These are phyloP conservation scores for Caradrina clavipalpis DNA, from an alignment of 2,888 invertebrate species.

Conservation along the genomic window DNA sequence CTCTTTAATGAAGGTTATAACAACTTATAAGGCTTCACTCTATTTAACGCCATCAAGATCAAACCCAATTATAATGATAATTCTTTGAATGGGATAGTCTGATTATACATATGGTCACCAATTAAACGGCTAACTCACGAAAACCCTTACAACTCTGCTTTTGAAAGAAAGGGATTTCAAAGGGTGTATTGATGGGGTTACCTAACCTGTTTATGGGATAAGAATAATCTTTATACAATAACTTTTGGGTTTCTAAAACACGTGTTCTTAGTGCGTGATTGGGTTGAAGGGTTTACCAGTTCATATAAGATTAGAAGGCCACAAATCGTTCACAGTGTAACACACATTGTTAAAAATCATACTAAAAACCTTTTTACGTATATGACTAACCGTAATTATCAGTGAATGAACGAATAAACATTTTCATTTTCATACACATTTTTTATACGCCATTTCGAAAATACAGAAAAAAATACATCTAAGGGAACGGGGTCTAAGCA, in stretches of 20 bases:
- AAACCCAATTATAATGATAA: neutral
- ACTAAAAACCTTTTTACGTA: no score
- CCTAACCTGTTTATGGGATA: neutral
- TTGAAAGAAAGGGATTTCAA: neutral
- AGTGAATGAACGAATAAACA: neutral
- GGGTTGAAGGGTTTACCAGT: neutral
- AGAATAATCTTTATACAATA: slow-evolving; percentile 1
- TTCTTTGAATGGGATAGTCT: neutral
- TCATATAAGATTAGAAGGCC: no score
- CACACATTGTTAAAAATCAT: no score
- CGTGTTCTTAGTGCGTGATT: no score
- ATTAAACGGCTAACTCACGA: no score
- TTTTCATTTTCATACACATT: neutral
- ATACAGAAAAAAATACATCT: no score
- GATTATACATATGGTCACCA: neutral
- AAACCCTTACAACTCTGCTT: neutral
- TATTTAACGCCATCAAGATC: neutral
- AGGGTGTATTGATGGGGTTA: neutral
- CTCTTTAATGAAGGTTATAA: neutral
- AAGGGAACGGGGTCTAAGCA: no score
- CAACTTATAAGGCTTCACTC: slow-evolving; percentile 3
- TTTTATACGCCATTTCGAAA: no score
- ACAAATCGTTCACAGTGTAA: no score
- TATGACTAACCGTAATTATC: neutral
- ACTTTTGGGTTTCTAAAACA: no score